Evolutionary conservation across 2,888 invertebrate genomes (phyloP), one percentile per base, ranked within the genome.

Genomic region (Dorcus hopei): DNA sequence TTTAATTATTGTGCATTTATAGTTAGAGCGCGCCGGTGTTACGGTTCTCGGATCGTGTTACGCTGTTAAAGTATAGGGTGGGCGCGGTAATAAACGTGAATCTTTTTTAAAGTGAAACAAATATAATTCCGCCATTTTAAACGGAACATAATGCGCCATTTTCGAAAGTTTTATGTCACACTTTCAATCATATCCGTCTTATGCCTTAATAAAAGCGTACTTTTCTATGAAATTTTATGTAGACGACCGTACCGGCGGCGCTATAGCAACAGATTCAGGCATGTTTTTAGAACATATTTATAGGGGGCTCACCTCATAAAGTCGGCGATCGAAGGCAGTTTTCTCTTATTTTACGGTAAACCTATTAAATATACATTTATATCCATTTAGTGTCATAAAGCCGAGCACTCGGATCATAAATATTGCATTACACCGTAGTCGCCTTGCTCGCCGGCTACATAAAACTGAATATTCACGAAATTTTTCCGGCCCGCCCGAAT

Each of bases 321-420:
- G 63, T 58, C 57, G 52, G 23, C 61, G 68, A 68, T 70, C 69
- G 68, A 65, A 65, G 26, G 58, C 66, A 59, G 68, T 67, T 70
- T 68, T 67, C 69, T 68, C 70, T 69, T 68, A 69, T 70, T 70
- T 71, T 72, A 72, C 68, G 70, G 66, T 68, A 66, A 67, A 70
- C 70, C 70, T 71, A 72, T 72, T 72, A 72, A 71, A 72, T 71
- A 69, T 67, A 71, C 72, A 72, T 72, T 71, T 71, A 72, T 72
- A 71, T 71, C 72, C 71, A 71, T 72, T 71, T 70, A 68, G 65
- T 66, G 66, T 68, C 68, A 70, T 71, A 71, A 70, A 70, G 68
- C 69, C 68, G 53, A 62, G 59, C 63, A 71, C 65, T 69, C 65
- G 65, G 68, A 67, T 67, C 70, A 69, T 71, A 72, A 70, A 72